These are phyloP conservation scores for Trilocha varians DNA, from an alignment of 2,888 invertebrate species.

Conservation along the genomic window DNA sequence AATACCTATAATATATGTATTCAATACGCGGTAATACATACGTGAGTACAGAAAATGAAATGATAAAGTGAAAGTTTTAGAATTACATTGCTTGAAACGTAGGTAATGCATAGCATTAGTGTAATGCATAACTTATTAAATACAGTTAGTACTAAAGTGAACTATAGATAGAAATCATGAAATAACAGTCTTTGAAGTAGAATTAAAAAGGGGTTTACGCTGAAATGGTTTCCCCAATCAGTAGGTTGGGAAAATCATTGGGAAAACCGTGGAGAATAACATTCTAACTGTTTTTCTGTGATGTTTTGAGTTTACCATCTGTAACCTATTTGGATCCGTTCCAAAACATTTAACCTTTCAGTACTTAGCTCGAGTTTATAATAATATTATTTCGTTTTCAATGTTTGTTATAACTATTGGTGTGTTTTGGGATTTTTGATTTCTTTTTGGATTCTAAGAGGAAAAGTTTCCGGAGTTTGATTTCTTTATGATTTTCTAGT, in stretches of 20 bases:
- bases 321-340: slow-evolving; percentile 19
- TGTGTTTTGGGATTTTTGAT: slow-evolving; percentile 23
- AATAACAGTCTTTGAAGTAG: too few relatives aligned
- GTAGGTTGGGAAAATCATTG: too few relatives aligned
- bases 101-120: too few relatives aligned
- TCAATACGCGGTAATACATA: too few relatives aligned
- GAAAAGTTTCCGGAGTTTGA: slow-evolving; percentile 18
- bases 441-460: slow-evolving; percentile 19
- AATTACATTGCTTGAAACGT: too few relatives aligned
- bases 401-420: slow-evolving; percentile 22
- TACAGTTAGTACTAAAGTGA: too few relatives aligned
- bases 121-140: too few relatives aligned
- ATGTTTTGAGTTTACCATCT: slow-evolving; percentile 11
- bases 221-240: neutral
- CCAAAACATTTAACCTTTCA: slow-evolving; percentile 20
- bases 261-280: neutral
- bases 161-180: too few relatives aligned
- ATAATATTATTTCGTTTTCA: slow-evolving; percentile 21
- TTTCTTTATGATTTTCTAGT: slow-evolving; percentile 7
- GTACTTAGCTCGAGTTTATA: slow-evolving; percentile 16
- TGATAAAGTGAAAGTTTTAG: too few relatives aligned
- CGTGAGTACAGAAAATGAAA: too few relatives aligned
- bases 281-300: slow-evolving; percentile 3
- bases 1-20: too few relatives aligned
- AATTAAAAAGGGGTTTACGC: neutral